Evolutionary conservation across 2,888 invertebrate species (phyloP).

Genomic region (Ichneumoninae sp.): DNA sequence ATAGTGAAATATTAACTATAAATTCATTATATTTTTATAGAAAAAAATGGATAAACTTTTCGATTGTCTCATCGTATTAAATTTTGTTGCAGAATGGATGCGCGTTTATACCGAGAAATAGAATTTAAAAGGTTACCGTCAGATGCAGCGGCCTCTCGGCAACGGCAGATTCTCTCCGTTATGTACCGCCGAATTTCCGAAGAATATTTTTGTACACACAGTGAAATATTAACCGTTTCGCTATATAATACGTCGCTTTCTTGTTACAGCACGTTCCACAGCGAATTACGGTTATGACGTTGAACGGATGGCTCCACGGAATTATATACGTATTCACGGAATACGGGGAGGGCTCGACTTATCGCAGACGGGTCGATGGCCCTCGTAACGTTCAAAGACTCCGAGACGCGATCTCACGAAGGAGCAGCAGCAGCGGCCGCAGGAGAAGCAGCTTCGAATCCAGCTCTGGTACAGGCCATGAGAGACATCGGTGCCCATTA

Average conservation of each 20-base stretch:
- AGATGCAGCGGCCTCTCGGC: neutral
- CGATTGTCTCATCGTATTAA: neutral
- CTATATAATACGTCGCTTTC: constrained; percentile 14
- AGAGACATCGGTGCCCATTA: neutral
- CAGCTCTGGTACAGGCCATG: neutral
- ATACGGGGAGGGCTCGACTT: constrained; percentile 34
- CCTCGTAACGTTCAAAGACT: constrained; percentile 54
- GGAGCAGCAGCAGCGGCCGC: neutral
- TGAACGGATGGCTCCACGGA: constrained; percentile 53
- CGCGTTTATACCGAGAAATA: neutral
- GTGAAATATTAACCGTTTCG: neutral
- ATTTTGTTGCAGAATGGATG: too few relatives aligned
- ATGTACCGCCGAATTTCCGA: neutral
- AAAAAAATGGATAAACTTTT: neutral
- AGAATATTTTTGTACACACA: constrained; percentile 13
- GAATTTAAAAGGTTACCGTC: neutral
- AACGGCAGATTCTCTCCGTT: neutral
- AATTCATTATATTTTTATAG: too few relatives aligned
- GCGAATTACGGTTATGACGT: constrained; percentile 64
- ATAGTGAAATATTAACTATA: neutral
- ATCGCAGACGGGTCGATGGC: constrained; percentile 48
- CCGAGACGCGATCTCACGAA: constrained; percentile 54
- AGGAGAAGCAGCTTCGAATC: constrained; percentile 52
- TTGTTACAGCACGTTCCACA: constrained; percentile 51
- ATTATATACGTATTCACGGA: constrained; percentile 60